Evolutionary conservation across 92 coral and sea anemone genomes (phyloP), one percentile per base, ranked within the genome.

Genomic region (Actinernus sp.): DNA sequence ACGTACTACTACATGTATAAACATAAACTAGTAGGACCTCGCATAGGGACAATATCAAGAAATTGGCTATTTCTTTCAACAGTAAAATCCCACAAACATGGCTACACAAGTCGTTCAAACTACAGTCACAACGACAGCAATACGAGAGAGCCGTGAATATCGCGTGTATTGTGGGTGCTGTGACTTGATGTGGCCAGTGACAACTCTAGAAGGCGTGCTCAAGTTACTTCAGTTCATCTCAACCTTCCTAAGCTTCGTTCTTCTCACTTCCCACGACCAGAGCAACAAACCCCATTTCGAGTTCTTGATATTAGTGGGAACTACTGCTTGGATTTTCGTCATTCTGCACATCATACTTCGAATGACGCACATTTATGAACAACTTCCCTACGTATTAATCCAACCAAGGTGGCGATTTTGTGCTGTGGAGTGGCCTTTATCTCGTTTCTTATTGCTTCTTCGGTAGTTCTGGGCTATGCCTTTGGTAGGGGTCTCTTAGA

Each of bases 261-360:
- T 85, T 34, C 48, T 87, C 31, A 66, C 80, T 31, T 49, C 87
- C 26, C 79, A 66, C 58, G 73, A 90, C 1, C 72, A 75, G 12
- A 82, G 92, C 36, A 47, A 31, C 68, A 81, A 72, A 28, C 24
- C 88, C 21, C 85, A 53, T 39, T 90, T 60, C 75, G 98, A 94
- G 56, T 91, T 76, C 59, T 68, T 77, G 81, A 90, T 91, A 38
- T 91, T 91, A 48, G 95, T 87, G 20, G 97, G 85, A 20, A 88
- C 96, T 14, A 72, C 88, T 16, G 83, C 82, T 14, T 94, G 90
- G 77, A 55, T 94, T 14, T 91, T 90, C 50, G 95, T 94, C 3
- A 56, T 92, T 14, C 40, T 94, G 58, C 97, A 94, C 65, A 91
- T 94, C 51, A 26, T 90, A 17, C 65, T 94, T 9, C 85, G 93